A percentile compares a stretch with the other conserved stretches of the same genome.
Conservation (phyloP, 2,113 vertebrate genomes). For the Bos taurus region ARS-UCD2.0 NC_037348.1:16515501-16516000, state of each 20-base stretch:
- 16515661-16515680: background rate
- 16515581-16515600: background rate
- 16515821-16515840: background rate
- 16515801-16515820: rapidly evolving
- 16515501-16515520: background rate
- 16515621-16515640: background rate
- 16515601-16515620: no score
- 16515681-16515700: background rate
- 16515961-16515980: background rate
- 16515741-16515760: background rate
- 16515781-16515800: background rate
- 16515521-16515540: background rate
- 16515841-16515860: background rate
- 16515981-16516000: rapidly evolving
- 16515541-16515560: background rate
- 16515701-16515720: background rate
- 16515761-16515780: background rate
- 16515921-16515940: background rate
- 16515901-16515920: background rate
- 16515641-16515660: background rate
- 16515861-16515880: no score
- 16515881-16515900: background rate
- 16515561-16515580: background rate
- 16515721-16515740: background rate
- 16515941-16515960: background rate